Conservation (phyloP, 2,113 vertebrate species). For the Pomatostomus ruficeps region DNA sequence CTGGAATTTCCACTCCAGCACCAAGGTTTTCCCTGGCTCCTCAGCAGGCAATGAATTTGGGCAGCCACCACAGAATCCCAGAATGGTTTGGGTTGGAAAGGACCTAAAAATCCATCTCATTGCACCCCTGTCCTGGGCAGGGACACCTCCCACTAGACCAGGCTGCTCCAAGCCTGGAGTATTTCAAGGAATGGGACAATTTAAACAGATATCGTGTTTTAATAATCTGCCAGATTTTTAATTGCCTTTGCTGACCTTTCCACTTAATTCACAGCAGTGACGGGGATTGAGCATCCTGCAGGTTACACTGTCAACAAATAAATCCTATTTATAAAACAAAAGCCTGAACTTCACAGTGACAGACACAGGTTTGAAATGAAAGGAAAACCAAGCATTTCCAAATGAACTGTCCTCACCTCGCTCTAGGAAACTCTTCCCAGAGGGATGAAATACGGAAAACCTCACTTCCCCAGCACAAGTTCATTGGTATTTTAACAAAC, state of each 20-base stretch:
- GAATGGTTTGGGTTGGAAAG: not conserved
- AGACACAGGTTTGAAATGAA: not conserved
- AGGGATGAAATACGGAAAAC: not conserved
- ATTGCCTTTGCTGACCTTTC: not conserved
- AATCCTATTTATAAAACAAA: not conserved
- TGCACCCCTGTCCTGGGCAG: not conserved
- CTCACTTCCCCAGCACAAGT: not conserved
- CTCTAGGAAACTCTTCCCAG: not conserved
- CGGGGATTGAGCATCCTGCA: not conserved
- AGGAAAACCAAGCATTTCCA: not conserved
- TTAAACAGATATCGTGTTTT: rapidly evolving
- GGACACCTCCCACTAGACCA: not conserved
- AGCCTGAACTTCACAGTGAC: not conserved
- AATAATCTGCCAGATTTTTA: not conserved
- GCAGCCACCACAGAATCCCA: not conserved
- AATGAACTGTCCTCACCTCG: not conserved
- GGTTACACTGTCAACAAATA: not conserved
- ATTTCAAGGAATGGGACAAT: not conserved
- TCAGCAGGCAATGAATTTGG: not conserved
- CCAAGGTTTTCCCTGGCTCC: not conserved
- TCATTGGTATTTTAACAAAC: not conserved
- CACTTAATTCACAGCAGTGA: not conserved
- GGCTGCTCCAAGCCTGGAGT: not conserved
- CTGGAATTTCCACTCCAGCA: not conserved
- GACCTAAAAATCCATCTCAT: not conserved